Base-by-base conservation (phyloP, 1,140 invertebrate species). In the Pentalonia nigronervosa region DNA sequence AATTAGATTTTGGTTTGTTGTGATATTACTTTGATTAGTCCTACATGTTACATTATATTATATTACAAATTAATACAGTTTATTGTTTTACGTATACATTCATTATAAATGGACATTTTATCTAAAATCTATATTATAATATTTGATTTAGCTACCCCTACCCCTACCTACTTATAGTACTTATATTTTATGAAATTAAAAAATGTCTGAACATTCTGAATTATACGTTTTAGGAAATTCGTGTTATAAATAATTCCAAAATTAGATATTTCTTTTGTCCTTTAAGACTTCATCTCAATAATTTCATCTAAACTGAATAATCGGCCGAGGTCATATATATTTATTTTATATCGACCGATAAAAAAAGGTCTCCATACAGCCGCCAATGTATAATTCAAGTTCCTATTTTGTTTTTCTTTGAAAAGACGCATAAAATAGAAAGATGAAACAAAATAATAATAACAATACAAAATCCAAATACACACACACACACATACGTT, bases 361-460 rank as follows among this genome's bases (percentile, higher is more conserved):
- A 53, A 53, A 88, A 86, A 76, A n/a, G 25, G 20, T 89, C 34
- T 53, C 48, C 21, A 53, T 9, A 89, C 60, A 76, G 60, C 60
- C 60, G n/a, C n/a, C 48, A 7, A 8, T 17, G 47, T 50, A 89
- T 89, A 53, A 53, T 89, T 88, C 87, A 36, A 25, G 48, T 11
- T 53, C 47, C 3, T 89, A 41, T 41, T 89, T 0, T 89, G n/a
- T 48, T 89, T 53, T 53, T 53, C 11, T 36, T 53, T 21, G 20
- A 34, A 36, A 53, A 11, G n/a, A 53, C 48, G 20, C 20, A 89
- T 53, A 89, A 53, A 50, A 89, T 14, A 30, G 21, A n/a, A 89
- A 36, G 25, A 89, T 23, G 48, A 89, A 89, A 89, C 48, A 89
- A 89, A 53, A 89, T 89, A 89, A 89, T 89, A 53, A 89, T 53